phyloP scores from a whole-genome alignment of 2,888 invertebrate genomes.

The Megastigmus dorsalis region DNA sequence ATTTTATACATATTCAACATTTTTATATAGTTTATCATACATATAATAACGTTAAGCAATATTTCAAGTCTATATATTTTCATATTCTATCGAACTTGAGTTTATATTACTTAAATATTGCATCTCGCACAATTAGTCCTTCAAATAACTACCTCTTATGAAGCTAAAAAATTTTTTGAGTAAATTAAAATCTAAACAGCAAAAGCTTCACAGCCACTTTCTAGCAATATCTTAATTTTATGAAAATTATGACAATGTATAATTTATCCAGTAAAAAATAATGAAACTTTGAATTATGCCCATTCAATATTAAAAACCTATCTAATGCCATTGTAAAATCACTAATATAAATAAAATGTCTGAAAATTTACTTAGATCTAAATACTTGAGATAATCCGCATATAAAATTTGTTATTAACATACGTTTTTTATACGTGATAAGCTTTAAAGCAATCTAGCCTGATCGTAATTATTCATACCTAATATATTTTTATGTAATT shows the following conservation, averaged over 20 bases:
- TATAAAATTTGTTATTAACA: no score
- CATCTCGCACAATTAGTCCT: constrained; percentile 30
- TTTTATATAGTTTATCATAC: constrained; percentile 27
- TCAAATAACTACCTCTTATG: constrained; percentile 6
- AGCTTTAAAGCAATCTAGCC: no score
- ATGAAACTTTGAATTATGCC: no score
- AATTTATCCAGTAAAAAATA: no score
- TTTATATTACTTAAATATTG: constrained; percentile 31
- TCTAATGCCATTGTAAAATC: background rate
- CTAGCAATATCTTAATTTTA: constrained; percentile 27
- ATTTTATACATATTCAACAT: constrained; percentile 27
- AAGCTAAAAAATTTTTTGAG: constrained; percentile 19
- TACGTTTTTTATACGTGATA: no score
- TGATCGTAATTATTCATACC: no score
- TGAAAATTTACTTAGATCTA: background rate
- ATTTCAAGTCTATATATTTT: constrained; percentile 36
- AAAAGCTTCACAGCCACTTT: constrained; percentile 46
- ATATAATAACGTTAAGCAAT: constrained; percentile 33
- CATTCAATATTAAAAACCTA: background rate
- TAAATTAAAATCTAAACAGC: constrained; percentile 33
- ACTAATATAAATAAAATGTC: background rate
- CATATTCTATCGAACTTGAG: constrained; percentile 38
- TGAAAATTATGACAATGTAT: no score
- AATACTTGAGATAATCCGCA: background rate
- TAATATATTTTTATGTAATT: no score